Evolutionary conservation across 1,140 invertebrate genomes (phyloP), one percentile per base, ranked within the genome.

Genomic region (Cataglyphis hispanica): DNA sequence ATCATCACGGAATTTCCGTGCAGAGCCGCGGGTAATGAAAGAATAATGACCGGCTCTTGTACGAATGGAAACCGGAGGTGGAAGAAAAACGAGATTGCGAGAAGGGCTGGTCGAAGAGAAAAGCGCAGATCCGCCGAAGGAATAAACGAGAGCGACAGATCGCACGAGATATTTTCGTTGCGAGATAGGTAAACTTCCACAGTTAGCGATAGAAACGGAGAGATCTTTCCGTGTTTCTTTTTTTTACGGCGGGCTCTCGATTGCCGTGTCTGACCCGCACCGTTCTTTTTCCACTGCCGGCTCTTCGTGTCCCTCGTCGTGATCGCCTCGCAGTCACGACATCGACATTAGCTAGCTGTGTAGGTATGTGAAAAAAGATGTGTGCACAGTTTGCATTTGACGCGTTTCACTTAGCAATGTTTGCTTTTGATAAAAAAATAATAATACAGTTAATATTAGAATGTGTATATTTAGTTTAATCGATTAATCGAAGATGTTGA

Each of bases 141-240:
- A 85, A 87, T 89, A 89, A 87, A 89, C 76, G 86, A 78, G 86
- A 74, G 31, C 69, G 83, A 83, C 77, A 74, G 50, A 87, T 78
- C 86, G 85, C 75, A 34, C 53, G 13, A 63, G 56, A 40, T 84
- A 89, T 85, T 90, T 84, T 75, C 31, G 75, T 72, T 56, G 53
- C 84, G 64, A 88, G 89, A 90, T 90, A 83, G 64, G 85, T 86
- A 90, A 90, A 89, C 89, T 90, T 90, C 60, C 50, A 50, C 46
- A 88, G 89, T 85, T 80, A 88, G 89, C 72, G 76, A 50, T 50
- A 84, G 66, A 64, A 83, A 60, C 85, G 46, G 64, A 31, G 31
- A 31, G 31, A 56, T 86, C 67, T 83, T n/a, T 46, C n/a, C 37
- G 19, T 74, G 78, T 86, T 86, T 86, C 66, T 60, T 74, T 86